Evolutionary conservation across 2,888 invertebrate species (phyloP).

Genomic region (Nemotelus nigrinus): DNA sequence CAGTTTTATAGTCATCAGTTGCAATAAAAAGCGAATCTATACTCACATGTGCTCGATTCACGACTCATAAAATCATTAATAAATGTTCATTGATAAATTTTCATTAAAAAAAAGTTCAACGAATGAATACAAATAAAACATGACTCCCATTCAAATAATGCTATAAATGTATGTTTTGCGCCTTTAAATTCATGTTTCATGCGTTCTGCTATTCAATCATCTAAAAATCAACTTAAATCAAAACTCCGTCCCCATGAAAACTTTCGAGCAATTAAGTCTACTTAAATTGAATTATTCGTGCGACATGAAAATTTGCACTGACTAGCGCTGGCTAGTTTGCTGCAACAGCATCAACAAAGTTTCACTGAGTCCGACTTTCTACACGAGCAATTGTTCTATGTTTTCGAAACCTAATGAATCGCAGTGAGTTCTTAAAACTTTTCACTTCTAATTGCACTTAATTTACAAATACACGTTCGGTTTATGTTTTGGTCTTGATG

Average conservation of each 20-base stretch:
- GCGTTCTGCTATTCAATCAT: too few species aligned
- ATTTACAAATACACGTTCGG: slow-evolving; percentile 13
- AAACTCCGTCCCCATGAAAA: neutral
- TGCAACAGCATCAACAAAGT: neutral
- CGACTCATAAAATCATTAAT: too few species aligned
- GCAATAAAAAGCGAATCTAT: too few species aligned
- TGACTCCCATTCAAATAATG: too few species aligned
- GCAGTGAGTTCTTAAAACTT: slow-evolving; percentile 33
- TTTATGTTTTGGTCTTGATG: neutral
- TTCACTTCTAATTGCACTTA: slow-evolving; percentile 34
- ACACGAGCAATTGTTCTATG: neutral
- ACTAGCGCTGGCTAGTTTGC: neutral
- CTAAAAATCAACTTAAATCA: neutral
- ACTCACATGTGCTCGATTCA: too few species aligned
- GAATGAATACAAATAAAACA: too few species aligned
- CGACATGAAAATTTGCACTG: neutral
- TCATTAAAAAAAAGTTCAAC: too few species aligned
- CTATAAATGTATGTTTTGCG: too few species aligned
- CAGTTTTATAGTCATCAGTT: too few species aligned
- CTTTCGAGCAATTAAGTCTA: slow-evolving; percentile 1
- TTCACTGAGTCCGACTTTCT: neutral
- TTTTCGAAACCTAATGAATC: slow-evolving; percentile 38
- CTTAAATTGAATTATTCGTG: slow-evolving; percentile 5
- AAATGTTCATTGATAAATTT: too few species aligned
- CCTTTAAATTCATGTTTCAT: too few species aligned